phyloP scores from a whole-genome alignment of 1,140 invertebrate genomes.

The Chelonus insularis region DNA sequence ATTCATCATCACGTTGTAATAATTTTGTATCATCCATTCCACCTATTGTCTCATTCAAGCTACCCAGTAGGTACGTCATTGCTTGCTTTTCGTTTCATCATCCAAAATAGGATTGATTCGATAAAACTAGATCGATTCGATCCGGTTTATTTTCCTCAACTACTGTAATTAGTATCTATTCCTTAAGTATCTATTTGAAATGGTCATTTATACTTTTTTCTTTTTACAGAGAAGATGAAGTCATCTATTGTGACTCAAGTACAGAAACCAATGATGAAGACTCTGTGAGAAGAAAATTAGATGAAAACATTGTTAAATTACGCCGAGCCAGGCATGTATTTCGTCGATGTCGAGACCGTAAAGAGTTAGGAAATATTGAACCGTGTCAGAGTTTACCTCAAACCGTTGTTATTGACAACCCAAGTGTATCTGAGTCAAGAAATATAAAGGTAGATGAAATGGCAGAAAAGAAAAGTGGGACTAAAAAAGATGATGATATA shows the following conservation, averaged over 20 bases:
- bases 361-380: neutral
- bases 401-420: neutral
- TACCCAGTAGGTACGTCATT: conserved; percentile 30
- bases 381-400: neutral
- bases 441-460: neutral
- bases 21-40: conserved; percentile 25
- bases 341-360: neutral
- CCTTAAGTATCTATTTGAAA: neutral
- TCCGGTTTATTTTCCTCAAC: no score
- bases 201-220: neutral
- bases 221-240: conserved; percentile 12
- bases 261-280: conserved; percentile 2
- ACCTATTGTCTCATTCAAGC: conserved; percentile 31
- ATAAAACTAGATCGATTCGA: neutral
- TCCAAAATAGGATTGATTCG: neutral
- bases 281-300: neutral
- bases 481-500: neutral
- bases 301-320: conserved; percentile 9
- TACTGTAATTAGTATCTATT: neutral
- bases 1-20: conserved; percentile 16
- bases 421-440: neutral
- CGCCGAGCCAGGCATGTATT: neutral
- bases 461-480: neutral
- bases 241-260: neutral
- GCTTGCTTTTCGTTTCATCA: neutral